Conservation (phyloP, 1,140 invertebrate genomes). For the Drosophila parabipectinata region DNA sequence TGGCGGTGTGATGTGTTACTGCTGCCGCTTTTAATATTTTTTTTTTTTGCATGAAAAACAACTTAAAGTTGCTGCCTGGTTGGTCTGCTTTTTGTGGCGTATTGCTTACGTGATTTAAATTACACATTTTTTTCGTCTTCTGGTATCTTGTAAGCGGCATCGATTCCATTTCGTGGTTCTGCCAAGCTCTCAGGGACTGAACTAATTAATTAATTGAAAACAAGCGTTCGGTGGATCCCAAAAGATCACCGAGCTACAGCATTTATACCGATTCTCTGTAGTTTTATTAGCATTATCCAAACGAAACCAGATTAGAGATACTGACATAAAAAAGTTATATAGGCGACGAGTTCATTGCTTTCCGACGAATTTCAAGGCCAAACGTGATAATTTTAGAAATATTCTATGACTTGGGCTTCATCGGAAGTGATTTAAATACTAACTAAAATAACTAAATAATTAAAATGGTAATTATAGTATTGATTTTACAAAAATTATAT, state of each 20-base stretch:
- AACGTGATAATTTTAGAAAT: slow-evolving; percentile 8
- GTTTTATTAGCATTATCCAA: slow-evolving; percentile 33
- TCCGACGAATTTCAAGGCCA: slow-evolving; percentile 20
- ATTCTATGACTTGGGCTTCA: slow-evolving; percentile 16
- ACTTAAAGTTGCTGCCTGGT: slow-evolving; percentile 20
- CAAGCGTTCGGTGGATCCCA: slow-evolving; percentile 20
- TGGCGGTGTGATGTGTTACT: slow-evolving; percentile 17
- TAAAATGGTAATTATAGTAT: slow-evolving; percentile 17
- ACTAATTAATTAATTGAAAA: slow-evolving; percentile 60
- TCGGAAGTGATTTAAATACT: slow-evolving; percentile 28
- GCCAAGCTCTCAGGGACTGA: slow-evolving; percentile 11
- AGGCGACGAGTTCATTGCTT: slow-evolving; percentile 50
- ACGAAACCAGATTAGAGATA: slow-evolving; percentile 39
- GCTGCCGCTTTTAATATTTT: slow-evolving; percentile 21
- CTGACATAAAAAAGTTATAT: slow-evolving; percentile 22
- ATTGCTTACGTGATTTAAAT: slow-evolving; percentile 35
- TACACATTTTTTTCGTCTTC: slow-evolving; percentile 21
- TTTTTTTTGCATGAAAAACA: slow-evolving; percentile 41
- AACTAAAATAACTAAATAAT: slow-evolving; percentile 1
- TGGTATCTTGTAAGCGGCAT: slow-evolving; percentile 46
- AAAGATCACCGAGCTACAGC: slow-evolving; percentile 3
- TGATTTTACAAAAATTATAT: slow-evolving; percentile 31
- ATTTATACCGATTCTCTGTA: slow-evolving; percentile 20
- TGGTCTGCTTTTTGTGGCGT: slow-evolving; percentile 1
- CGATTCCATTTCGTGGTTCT: slow-evolving; percentile 25